phyloP scores from a whole-genome alignment of 2,797 vertebrate genomes.

The Mus caroli region DNA sequence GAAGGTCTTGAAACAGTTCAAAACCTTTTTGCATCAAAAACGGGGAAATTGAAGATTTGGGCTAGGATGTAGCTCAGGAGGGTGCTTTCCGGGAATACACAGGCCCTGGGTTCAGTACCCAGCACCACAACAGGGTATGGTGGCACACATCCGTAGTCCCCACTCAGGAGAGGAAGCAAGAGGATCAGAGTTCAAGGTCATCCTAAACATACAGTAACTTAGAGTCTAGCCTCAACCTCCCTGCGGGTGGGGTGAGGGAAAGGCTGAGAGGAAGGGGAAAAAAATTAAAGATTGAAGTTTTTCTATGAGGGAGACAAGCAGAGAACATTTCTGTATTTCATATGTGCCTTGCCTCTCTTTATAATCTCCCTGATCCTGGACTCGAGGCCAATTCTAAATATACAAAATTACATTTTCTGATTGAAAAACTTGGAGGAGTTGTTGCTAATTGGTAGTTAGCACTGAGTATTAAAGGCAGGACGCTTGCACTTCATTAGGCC shows the following conservation, averaged over 20 bases:
- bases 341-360: neutral
- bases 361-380: neutral
- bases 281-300: neutral
- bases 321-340: neutral
- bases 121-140: neutral
- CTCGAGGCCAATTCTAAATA: conserved; percentile 8
- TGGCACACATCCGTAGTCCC: neutral
- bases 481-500: conserved; percentile 8
- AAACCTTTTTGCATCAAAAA: neutral
- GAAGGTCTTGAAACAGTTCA: neutral
- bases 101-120: neutral
- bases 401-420: conserved; percentile 1
- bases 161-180: neutral
- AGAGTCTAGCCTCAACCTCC: neutral
- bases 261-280: neutral
- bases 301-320: neutral
- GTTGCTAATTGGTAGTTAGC: neutral
- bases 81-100: neutral
- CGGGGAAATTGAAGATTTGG: neutral
- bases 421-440: conserved; percentile 5
- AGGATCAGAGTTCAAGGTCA: neutral
- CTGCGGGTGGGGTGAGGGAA: too few relatives aligned
- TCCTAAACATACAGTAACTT: neutral
- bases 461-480: conserved; percentile 6
- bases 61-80: neutral